A percentile compares a stretch with the other conserved stretches of the same genome.
Evolutionary conservation across 2,888 invertebrate species (phyloP).

Genomic region (Rhagophthalmus giganteus): DNA sequence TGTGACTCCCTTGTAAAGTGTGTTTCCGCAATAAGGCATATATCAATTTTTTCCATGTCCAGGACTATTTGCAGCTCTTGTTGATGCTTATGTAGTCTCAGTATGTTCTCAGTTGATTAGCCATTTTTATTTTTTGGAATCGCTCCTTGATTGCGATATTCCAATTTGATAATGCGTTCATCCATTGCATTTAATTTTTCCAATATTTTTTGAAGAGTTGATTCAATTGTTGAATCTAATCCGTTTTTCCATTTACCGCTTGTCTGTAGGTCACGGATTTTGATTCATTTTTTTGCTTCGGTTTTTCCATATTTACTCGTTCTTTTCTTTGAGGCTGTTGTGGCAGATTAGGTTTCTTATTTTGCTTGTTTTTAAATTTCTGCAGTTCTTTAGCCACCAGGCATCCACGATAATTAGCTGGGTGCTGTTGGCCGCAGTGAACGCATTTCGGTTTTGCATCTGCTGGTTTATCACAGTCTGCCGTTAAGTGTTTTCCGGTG

Average conservation of each 20-base stretch:
- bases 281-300: not conserved
- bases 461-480: slow-evolving; percentile 25
- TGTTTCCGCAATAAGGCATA: no score
- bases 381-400: slow-evolving; percentile 5
- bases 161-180: no score
- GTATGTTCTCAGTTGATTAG: no score
- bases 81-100: no score
- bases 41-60: no score
- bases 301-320: not conserved
- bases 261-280: not conserved
- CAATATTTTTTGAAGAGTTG: not conserved
- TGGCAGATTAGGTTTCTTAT: not conserved
- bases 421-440: slow-evolving; percentile 33
- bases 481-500: slow-evolving; percentile 27
- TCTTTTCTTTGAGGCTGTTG: slow-evolving; percentile 1
- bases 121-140: no score
- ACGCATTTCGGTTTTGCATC: slow-evolving; percentile 26
- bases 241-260: not conserved
- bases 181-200: no score
- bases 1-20: no score
- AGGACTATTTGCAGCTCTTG: no score
- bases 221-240: not conserved
- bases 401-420: slow-evolving; percentile 38
- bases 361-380: slow-evolving; percentile 9
- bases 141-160: no score